Evolutionary conservation across 2,888 invertebrate species (phyloP).

Genomic region (Aporophyla lueneburgensis): DNA sequence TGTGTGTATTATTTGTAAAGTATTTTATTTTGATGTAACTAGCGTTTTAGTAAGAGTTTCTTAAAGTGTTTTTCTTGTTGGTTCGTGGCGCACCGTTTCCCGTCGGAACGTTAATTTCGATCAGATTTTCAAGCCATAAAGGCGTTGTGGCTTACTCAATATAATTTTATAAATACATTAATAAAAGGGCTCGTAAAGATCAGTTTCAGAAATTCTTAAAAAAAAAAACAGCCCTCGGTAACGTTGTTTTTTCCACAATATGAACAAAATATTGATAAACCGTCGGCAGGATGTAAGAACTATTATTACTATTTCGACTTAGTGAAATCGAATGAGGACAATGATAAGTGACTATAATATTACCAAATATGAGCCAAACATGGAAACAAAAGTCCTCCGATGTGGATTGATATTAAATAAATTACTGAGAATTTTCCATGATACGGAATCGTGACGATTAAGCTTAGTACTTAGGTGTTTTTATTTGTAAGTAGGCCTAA

Average conservation of each 20-base stretch:
- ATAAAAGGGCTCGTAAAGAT: background rate
- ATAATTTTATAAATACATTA: no score
- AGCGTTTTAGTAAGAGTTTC: background rate
- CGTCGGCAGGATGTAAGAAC: no score
- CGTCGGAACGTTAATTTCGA: constrained; percentile 22
- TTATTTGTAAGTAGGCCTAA: background rate
- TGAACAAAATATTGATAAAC: constrained; percentile 5
- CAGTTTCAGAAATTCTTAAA: no score
- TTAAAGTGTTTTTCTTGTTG: background rate
- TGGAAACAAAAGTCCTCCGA: constrained; percentile 4
- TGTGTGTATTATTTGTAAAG: background rate
- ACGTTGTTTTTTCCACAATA: background rate
- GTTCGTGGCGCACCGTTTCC: background rate
- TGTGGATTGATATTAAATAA: constrained; percentile 1
- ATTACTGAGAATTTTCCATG: background rate
- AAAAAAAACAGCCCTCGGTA: background rate
- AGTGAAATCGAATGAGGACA: constrained; percentile 17
- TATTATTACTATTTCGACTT: constrained; percentile 4
- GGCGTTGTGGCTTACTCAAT: background rate
- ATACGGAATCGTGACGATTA: background rate
- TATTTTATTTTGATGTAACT: background rate
- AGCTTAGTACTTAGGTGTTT: background rate
- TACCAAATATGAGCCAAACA: constrained; percentile 2
- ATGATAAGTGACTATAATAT: background rate
- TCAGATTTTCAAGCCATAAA: no score